phyloP scores from a whole-genome alignment of 2,113 vertebrate species.

The Odontesthes bonariensis region DNA sequence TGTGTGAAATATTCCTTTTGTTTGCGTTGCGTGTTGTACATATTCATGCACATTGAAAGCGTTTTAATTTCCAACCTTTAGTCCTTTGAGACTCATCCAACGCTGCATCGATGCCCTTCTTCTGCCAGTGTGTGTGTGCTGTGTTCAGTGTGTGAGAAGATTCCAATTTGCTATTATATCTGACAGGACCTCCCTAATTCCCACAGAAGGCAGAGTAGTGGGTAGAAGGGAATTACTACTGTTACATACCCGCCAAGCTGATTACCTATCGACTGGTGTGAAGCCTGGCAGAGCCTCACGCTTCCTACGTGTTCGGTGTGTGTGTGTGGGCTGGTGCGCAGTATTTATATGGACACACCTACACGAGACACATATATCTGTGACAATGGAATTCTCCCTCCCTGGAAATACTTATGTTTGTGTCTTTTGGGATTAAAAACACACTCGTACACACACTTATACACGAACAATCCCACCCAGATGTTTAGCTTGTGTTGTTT shows the following conservation, averaged over 20 bases:
- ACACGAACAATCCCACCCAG: background rate
- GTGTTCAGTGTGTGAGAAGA: conserved; percentile 3
- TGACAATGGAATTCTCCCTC: conserved; percentile 41
- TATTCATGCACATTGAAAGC: conserved; percentile 24
- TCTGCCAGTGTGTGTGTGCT: conserved; percentile 4
- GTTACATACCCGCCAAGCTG: conserved; percentile 70
- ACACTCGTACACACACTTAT: conserved; percentile 2
- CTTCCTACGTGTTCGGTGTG: background rate
- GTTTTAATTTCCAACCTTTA: conserved; percentile 26
- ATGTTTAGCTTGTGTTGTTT: conserved; percentile 15
- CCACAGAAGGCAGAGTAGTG: conserved; percentile 53
- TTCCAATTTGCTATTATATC: conserved; percentile 71
- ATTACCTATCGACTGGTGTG: conserved; percentile 76
- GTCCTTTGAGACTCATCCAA: conserved; percentile 47
- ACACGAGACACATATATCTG: conserved; percentile 32
- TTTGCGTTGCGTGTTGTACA: conserved; percentile 12
- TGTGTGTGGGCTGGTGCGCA: conserved; percentile 21
- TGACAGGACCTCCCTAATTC: conserved; percentile 72
- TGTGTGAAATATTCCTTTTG: conserved; percentile 8
- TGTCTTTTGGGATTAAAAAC: conserved; percentile 33
- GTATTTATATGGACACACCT: background rate
- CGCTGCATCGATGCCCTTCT: conserved; percentile 15
- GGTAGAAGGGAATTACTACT: conserved; percentile 71
- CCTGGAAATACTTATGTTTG: conserved; percentile 27
- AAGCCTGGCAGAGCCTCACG: conserved; percentile 46